Base-by-base conservation (phyloP, 2,113 vertebrate genomes). In the Pygoscelis adeliae region DNA sequence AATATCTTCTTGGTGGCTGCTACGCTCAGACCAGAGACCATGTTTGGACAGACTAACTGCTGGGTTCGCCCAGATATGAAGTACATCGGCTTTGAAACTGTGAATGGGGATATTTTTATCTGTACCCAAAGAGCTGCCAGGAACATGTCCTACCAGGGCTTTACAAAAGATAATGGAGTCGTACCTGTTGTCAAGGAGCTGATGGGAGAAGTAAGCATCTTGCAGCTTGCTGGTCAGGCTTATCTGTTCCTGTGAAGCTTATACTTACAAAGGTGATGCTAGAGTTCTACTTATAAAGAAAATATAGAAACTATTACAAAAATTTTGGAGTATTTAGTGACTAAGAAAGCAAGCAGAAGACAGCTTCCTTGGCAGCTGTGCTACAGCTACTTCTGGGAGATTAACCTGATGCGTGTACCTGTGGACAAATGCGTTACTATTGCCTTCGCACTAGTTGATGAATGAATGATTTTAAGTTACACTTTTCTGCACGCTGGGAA, bases 21-120 rank as follows among this genome's bases (percentile, higher is more conserved):
- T 65, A 99, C 99, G 6, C 98, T 99, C 25, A 98, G 99, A 95
- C 99, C 99, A 36, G 99, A 99, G 98, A 99, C 99, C 86, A 99
- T 99, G 99, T 99, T 99, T 93, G 99, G 99, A 18, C 99, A 99
- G 98, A 99, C 99, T 23, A 99, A 99, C 98, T 99, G 99, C 98
- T 99, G 99, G 99, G 97, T 99, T 87, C 98, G 98, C 26, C 99
- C 99, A 0, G 99, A 99, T 93, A 99, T 99, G 98, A 99, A 99
- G 81, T 99, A 99, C 88, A 98, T 99, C 2, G 99, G 99, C 67
- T 99, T 99, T 94, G 99, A 99, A 97, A 99, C 98, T 0, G 62
- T 29, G 21, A 96, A 30, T 18, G 99, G 99, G 18, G 99, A 99
- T 49, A 95, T 99, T 92, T 99, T 99, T 94, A 98, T 99, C 97